Evolutionary conservation across 1,140 invertebrate species (phyloP), one percentile per base, ranked within the genome.

Genomic region (Chironomus striatipennis): DNA sequence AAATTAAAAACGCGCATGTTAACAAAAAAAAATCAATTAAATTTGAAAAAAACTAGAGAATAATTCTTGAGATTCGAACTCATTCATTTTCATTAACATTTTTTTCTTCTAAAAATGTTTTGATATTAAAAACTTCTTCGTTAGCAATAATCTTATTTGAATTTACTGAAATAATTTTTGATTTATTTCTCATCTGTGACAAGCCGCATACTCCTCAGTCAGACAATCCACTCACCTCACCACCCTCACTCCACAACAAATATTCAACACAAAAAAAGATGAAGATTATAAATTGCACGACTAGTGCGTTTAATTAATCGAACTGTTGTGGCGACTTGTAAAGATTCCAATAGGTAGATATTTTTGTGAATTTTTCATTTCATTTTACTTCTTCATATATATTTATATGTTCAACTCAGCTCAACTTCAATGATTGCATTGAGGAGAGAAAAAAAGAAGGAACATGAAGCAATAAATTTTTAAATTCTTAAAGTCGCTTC

Each of bases 241-340:
- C 24, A 34, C 5, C 24, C 24, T 34, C 24, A 34, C 24, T n/a
- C n/a, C n/a, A n/a, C 24, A 34, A 34, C 5, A 34, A n/a, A 34
- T 34, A 5, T 34, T 5, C 24, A 34, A 34, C 67, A 76, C 75
- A 15, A 72, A 73, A 20, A 74, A 75, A 24, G 65, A 75, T 20
- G 57, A 73, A 67, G 76, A 80, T 77, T 81, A 81, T 76, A 77
- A 82, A 70, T 70, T 70, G 65, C 65, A 70, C 65, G 65, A 70
- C 65, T 70, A 70, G 65, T 70, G 65, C 65, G 65, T 70, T 70
- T 70, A 70, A 70, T 70, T 70, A 70, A 70, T 70, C 65, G 65
- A 70, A 70, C 65, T 70, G 47, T 57, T 57, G 65, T 70, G 65
- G 65, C 65, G 65, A 70, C 65, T 70, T 70, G 65, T 70, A 18